Evolutionary conservation across 2,888 invertebrate genomes (phyloP), one percentile per base, ranked within the genome.

Genomic region (Hedya salicella): DNA sequence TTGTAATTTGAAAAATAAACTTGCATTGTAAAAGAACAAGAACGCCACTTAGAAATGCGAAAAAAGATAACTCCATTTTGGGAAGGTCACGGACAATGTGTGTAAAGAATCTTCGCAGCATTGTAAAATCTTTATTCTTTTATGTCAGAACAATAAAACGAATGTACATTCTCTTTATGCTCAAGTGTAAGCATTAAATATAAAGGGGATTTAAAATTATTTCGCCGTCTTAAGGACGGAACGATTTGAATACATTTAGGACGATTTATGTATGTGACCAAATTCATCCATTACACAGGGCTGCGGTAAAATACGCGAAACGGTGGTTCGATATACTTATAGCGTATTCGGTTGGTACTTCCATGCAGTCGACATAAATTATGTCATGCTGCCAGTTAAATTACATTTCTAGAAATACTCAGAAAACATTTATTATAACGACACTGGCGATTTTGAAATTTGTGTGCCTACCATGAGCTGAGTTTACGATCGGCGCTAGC

Each of bases 181-280:
- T 32, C 42, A 49, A 59, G 67, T 63, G 67, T 67, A 56, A 64
- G 63, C 30, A 62, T 36, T 68, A 62, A 46, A 68, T 46, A 48
- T 63, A 68, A 66, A 54, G 57, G 48, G 65, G 65, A 68, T 65
- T 67, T 53, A 54, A 70, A 70, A 69, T 70, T 69, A 71, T 70
- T 57, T 61, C 68, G 52, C 32, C 61, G 64, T 65, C 66, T 57
- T 62, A 40, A 21, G 64, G 54, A 44, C 30, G 54, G 54, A 57
- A 53, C 56, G 69, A 59, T 61, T 63, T 57, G 60, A 68, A 70
- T 71, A 68, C 68, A 70, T 70, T 70, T 62, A 60, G 57, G 67
- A 67, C 52, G 61, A 71, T 71, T 71, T 71, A 71, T 67, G 71
- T 56, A 56, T 61, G 64, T 62, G 60, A 56, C 50, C 65, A 44